Conservation (phyloP, 1,140 invertebrate genomes). For the Leptinotarsa lineolata region DNA sequence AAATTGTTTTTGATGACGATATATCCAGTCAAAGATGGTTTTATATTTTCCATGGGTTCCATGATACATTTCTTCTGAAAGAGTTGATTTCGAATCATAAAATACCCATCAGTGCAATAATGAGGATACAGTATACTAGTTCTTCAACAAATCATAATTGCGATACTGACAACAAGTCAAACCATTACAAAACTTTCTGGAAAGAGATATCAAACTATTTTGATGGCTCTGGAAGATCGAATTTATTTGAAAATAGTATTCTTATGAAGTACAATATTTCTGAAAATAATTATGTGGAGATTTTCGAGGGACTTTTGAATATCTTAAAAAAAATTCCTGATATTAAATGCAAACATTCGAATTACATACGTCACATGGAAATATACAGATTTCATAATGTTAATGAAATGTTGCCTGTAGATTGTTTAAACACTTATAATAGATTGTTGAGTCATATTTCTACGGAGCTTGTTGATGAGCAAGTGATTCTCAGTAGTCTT, state of each 20-base stretch:
- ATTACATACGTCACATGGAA: constrained; percentile 37
- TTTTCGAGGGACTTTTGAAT: constrained; percentile 31
- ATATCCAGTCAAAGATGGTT: constrained; percentile 35
- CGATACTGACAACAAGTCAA: neutral
- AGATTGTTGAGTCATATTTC: constrained; percentile 30
- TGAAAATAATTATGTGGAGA: neutral
- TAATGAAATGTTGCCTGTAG: constrained; percentile 14
- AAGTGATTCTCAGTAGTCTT: constrained; percentile 27
- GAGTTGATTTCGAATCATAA: constrained; percentile 16
- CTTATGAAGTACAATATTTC: constrained; percentile 32
- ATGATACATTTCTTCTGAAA: constrained; percentile 25
- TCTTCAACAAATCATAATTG: neutral
- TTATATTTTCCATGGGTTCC: constrained; percentile 34
- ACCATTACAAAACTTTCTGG: constrained; percentile 20
- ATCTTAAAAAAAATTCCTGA: constrained; percentile 29
- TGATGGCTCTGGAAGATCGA: constrained; percentile 9
- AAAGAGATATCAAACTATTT: constrained; percentile 24
- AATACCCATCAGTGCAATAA: constrained; percentile 23
- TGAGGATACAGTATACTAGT: constrained; percentile 14
- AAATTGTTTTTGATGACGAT: constrained; percentile 33
- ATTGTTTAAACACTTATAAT: constrained; percentile 32
- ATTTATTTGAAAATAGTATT: constrained; percentile 31
- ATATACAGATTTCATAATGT: constrained; percentile 27
- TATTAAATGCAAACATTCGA: constrained; percentile 34
- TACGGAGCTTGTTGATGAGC: constrained; percentile 25